A percentile compares a stretch with the other conserved stretches of the same genome.
Evolutionary conservation across 2,797 vertebrate genomes (phyloP).

Genomic region (Lithobates sylvaticus): DNA sequence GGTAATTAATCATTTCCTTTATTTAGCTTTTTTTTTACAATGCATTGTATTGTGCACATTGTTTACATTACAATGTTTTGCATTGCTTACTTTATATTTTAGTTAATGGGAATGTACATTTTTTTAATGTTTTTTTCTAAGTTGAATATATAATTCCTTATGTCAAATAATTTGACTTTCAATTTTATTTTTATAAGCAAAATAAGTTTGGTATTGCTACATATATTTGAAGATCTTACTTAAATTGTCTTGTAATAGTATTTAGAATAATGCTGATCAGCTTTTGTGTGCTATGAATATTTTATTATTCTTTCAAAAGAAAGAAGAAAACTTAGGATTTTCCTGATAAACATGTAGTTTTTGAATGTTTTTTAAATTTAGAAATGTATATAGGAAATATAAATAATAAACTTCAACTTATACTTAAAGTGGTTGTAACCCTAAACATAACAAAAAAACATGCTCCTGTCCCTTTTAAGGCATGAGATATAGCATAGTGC

Average conservation of each 20-base stretch:
- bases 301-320: constrained; percentile 38
- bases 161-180: constrained; percentile 43
- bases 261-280: neutral
- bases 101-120: constrained; percentile 45
- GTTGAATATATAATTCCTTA: neutral
- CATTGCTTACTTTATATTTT: neutral
- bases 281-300: constrained; percentile 15
- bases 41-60: neutral
- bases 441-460: too few relatives aligned
- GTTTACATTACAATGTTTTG: neutral
- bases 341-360: constrained; percentile 7
- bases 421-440: too few relatives aligned
- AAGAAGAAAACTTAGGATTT: constrained; percentile 13
- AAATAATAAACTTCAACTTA: neutral
- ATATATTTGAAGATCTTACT: constrained; percentile 15
- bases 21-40: neutral
- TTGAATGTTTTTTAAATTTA: constrained; percentile 23
- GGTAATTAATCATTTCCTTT: neutral
- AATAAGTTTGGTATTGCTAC: neutral
- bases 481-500: too few relatives aligned
- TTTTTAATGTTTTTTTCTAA: constrained; percentile 1
- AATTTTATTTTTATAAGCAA: constrained; percentile 36
- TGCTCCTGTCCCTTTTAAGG: too few relatives aligned
- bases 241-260: neutral
- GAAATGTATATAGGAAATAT: neutral